Evolutionary conservation across 2,888 invertebrate genomes (phyloP).

Genomic region (Coelogynopora nodosa): DNA sequence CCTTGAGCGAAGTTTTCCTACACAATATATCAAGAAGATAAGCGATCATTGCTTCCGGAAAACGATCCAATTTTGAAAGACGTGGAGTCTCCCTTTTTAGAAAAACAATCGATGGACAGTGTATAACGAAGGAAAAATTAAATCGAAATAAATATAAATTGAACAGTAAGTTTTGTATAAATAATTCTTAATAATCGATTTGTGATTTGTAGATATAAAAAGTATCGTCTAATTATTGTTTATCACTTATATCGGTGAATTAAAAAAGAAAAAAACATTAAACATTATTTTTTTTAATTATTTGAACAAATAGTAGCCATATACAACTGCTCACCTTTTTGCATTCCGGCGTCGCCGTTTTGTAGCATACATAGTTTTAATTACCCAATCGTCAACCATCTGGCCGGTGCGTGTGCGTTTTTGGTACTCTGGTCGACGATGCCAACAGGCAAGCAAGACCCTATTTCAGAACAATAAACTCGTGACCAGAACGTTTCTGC

Average conservation of each 20-base stretch:
- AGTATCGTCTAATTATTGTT: background rate
- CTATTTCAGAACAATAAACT: background rate
- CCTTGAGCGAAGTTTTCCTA: background rate
- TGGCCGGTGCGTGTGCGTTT: too few species aligned
- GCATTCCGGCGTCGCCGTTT: conserved; percentile 72
- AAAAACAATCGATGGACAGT: background rate
- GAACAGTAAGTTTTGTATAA: background rate
- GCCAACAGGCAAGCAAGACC: background rate
- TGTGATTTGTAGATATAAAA: background rate
- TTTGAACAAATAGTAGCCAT: too few species aligned
- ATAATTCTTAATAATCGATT: background rate
- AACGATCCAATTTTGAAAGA: background rate
- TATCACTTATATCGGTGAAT: background rate
- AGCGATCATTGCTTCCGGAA: background rate
- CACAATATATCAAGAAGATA: conserved; percentile 17
- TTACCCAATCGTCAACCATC: conserved; percentile 56
- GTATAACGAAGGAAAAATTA: background rate
- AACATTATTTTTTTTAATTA: background rate
- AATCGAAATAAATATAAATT: background rate
- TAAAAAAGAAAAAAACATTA: too few species aligned
- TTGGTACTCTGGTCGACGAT: background rate
- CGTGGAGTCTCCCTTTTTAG: background rate
- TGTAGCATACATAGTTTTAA: conserved; percentile 83
- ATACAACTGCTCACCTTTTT: conserved; percentile 45
- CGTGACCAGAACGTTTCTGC: background rate